Conservation (phyloP, 2,113 vertebrate species). For the Dasyurus viverrinus region DNA sequence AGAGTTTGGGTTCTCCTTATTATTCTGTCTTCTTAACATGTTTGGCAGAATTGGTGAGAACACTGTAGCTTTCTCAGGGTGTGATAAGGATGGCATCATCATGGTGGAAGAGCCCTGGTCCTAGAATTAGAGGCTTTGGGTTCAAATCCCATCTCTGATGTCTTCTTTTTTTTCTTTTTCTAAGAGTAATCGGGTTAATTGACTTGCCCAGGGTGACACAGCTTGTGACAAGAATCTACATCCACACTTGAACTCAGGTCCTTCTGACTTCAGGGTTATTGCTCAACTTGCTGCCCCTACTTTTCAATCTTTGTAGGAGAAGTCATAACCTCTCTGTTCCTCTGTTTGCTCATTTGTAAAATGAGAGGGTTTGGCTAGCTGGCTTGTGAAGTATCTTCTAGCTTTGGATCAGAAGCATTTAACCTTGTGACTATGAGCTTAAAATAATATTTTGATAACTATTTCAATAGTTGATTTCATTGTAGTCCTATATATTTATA, state of each 20-base stretch:
- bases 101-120: neutral
- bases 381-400: neutral
- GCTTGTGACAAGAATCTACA: too few relatives aligned
- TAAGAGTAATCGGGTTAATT: too few relatives aligned
- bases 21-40: neutral
- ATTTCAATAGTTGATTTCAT: neutral
- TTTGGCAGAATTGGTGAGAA: conserved; percentile 6
- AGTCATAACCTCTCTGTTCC: neutral
- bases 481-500: neutral
- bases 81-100: neutral
- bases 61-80: neutral
- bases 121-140: neutral
- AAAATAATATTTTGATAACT: neutral
- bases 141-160: neutral
- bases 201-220: too few relatives aligned
- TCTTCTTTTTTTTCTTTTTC: too few relatives aligned
- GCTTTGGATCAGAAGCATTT: neutral
- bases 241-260: too few relatives aligned
- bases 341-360: neutral
- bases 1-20: neutral
- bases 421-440: neutral
- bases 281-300: too few relatives aligned
- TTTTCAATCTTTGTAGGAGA: neutral
- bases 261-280: too few relatives aligned
- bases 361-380: neutral